Evolutionary conservation across 2,113 vertebrate genomes (phyloP).

Genomic region (Cyprinodon tularosa): DNA sequence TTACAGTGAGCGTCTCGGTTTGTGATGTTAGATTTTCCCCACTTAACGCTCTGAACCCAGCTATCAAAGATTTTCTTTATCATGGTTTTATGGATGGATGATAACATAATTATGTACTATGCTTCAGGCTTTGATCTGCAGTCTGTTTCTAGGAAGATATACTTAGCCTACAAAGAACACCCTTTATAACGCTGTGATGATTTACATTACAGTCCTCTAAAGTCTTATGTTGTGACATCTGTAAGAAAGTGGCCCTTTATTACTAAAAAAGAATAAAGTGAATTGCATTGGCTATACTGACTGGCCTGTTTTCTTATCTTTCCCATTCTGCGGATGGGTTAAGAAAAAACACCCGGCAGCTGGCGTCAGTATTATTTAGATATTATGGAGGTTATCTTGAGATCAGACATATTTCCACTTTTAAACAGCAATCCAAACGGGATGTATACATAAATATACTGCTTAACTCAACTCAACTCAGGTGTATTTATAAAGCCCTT

Average conservation of each 20-base stretch:
- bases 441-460: too few species aligned
- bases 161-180: conserved; percentile 26
- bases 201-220: neutral
- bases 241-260: neutral
- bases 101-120: conserved; percentile 25
- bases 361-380: too few species aligned
- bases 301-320: too few species aligned
- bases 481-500: too few species aligned
- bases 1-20: too few species aligned
- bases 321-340: too few species aligned
- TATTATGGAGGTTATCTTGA: too few species aligned
- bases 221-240: neutral
- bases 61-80: conserved; percentile 12
- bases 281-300: too few species aligned
- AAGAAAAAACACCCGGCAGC: too few species aligned
- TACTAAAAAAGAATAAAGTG: neutral
- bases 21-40: neutral
- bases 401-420: too few species aligned
- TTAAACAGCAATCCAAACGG: too few species aligned
- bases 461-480: too few species aligned
- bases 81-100: conserved; percentile 32
- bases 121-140: conserved; percentile 40
- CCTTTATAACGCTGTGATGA: neutral
- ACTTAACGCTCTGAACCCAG: conserved; percentile 14
- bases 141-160: conserved; percentile 12